phyloP scores from a whole-genome alignment of 2,797 vertebrate species.

The Pipistrellus kuhlii region DNA sequence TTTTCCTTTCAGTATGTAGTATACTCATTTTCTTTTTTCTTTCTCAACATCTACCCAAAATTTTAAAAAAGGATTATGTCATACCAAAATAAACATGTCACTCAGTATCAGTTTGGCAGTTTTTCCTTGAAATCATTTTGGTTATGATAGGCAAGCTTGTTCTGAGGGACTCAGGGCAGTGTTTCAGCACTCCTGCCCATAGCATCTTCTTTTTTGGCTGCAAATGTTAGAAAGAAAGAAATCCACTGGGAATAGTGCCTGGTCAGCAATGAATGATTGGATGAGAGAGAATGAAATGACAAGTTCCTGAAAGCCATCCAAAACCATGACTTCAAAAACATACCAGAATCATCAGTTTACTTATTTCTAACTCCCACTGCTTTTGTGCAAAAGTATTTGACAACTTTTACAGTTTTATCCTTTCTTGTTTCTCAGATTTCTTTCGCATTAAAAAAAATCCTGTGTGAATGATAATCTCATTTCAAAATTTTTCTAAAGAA shows the following conservation, averaged over 20 bases:
- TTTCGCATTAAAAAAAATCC: neutral
- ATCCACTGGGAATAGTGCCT: neutral
- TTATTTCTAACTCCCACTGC: neutral
- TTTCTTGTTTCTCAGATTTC: neutral
- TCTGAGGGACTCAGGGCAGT: neutral
- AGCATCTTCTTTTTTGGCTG: neutral
- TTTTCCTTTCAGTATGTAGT: neutral
- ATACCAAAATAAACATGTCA: neutral
- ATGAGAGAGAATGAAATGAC: neutral
- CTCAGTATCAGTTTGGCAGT: neutral
- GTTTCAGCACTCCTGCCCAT: neutral
- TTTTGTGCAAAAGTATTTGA: neutral
- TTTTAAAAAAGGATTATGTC: neutral
- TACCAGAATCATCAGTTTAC: neutral
- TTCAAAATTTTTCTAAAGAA: neutral
- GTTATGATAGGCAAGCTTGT: neutral
- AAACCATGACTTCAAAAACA: neutral
- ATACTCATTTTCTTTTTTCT: neutral
- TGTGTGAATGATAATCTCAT: neutral
- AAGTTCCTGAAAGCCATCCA: neutral
- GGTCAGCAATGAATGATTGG: neutral
- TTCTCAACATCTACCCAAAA: neutral
- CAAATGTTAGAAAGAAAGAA: neutral
- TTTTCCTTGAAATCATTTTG: neutral
- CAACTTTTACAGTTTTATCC: neutral